Evolutionary conservation across 2,888 invertebrate genomes (phyloP), one percentile per base, ranked within the genome.

Genomic region (Scrobipalpa costella): DNA sequence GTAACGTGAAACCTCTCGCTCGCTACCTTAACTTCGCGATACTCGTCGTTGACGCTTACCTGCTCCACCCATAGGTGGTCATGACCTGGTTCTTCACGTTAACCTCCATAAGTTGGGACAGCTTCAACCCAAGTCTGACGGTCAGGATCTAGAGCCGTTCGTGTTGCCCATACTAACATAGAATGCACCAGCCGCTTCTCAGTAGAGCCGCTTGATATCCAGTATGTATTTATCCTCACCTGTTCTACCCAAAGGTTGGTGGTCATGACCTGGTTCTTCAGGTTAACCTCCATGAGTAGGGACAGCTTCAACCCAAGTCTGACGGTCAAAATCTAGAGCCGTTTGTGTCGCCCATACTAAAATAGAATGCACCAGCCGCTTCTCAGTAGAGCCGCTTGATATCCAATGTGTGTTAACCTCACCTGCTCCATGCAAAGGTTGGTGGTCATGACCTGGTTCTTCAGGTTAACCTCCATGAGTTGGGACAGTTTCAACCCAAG

Each of bases 41-140:
- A 3, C 27, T 27, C 27, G 27, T 27, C 27, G 27, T 27, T 27
- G 27, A 27, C 27, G 36, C 38, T 57, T 11, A 97, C 97, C 94
- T 98, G 98, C 70, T 97, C 96, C 0, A 98, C 97, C 98, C 98
- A 98, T 13, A 98, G 81, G 98, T 98, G 0, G 98, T 98, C 97
- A 98, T 97, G 67, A 98, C 96, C 86, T 98, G 98, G 83, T 97
- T 97, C 88, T 97, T 97, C 66, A 98, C 81, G 81, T 98, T 98
- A 88, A 96, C 96, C 83, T 98, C 98, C 85, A 98, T 97, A 52
- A 98, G 92, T 84, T 98, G 98, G 0, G 97, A 97, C 67, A 98
- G 87, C 83, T 97, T 97, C 63, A 99, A 92, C 0, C 98, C 97
- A 64, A 99, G 92, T 90, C 96, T 94, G 58, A 99, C 98, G 0